Base-by-base conservation (phyloP, 2,797 vertebrate genomes). In the Meriones psammophilus region DNA sequence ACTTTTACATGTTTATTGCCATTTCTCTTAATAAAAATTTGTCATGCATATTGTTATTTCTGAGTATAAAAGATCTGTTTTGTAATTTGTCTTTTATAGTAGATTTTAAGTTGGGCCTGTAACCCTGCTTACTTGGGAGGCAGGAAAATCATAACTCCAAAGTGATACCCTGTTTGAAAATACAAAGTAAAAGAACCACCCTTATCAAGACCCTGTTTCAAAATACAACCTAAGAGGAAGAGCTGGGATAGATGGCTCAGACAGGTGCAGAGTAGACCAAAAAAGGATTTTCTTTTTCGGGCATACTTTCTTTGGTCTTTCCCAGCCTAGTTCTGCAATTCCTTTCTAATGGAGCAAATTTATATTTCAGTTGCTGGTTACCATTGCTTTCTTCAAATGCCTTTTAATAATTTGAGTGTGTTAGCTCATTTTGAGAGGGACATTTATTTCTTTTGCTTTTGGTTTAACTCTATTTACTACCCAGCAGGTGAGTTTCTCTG, bases 1-100 rank as follows among this genome's bases (percentile, higher is more conserved):
- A 91, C 74, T 50, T 69, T 33, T 58, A 9, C 58, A 77, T 89
- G 66, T 95, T 89, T 90, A 64, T 80, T 88, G 93, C 54, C 79
- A 92, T 93, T 39, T 39, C 56, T 92, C 91, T 14, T 24, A 13
- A 93, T 93, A 33, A 80, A 56, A 90, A 84, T 87, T 92, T 92
- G 54, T n/a, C 18, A 33, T 77, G 14, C 36, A 39, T 77, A 74
- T 88, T 39, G 56, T 90, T 88, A 89, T 89, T 95, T 95, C 77
- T 96, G 26, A 62, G 56, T 39, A 81, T 17, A 81, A 22, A 39
- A 56, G 28, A 62, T 81, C 24, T 81, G 36, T 62, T 42, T 42
- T 88, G 6, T 33, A 88, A 39, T 69, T 54, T 80, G 79, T 79
- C 86, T 88, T 68, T 24, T 30, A 8, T 71, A 89, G 8, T 76